Evolutionary conservation across 2,888 invertebrate genomes (phyloP).

Genomic region (Litoditis marina): DNA sequence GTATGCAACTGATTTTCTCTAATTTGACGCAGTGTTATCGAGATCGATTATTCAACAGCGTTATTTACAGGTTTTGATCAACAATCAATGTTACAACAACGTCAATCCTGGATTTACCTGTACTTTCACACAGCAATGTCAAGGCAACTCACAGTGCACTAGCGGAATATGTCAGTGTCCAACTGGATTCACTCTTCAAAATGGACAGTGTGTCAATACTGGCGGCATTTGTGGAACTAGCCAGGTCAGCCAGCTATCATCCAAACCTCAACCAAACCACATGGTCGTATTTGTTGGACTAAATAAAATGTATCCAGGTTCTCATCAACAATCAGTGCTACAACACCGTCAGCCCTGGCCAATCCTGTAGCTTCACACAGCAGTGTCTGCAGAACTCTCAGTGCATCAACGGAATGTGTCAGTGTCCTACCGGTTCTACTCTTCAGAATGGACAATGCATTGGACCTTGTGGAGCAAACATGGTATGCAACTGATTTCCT

Average conservation of each 20-base stretch:
- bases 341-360: conserved; percentile 32
- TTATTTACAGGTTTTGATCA: neutral
- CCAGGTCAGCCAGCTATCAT: too few relatives aligned
- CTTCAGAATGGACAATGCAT: neutral
- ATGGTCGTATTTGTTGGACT: neutral
- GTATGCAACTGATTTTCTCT: neutral
- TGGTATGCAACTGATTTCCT: too few relatives aligned
- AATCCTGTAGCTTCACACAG: conserved; percentile 32
- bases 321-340: conserved; percentile 42
- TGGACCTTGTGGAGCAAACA: too few relatives aligned
- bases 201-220: too few relatives aligned
- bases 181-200: neutral
- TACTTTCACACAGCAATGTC: conserved; percentile 6
- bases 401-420: neutral
- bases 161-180: conserved; percentile 7
- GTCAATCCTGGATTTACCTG: neutral
- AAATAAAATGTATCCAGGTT: conserved; percentile 10
- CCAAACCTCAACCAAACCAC: too few relatives aligned
- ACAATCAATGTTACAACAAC: neutral
- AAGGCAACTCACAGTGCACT: conserved; percentile 5
- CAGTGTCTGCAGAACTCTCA: conserved; percentile 33
- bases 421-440: neutral
- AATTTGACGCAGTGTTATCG: neutral
- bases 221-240: neutral
- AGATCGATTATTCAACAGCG: too few relatives aligned